Evolutionary conservation across 53 echinoderm and acorn worm genomes (phyloP).

Genomic region (Holothuria leucospilota): DNA sequence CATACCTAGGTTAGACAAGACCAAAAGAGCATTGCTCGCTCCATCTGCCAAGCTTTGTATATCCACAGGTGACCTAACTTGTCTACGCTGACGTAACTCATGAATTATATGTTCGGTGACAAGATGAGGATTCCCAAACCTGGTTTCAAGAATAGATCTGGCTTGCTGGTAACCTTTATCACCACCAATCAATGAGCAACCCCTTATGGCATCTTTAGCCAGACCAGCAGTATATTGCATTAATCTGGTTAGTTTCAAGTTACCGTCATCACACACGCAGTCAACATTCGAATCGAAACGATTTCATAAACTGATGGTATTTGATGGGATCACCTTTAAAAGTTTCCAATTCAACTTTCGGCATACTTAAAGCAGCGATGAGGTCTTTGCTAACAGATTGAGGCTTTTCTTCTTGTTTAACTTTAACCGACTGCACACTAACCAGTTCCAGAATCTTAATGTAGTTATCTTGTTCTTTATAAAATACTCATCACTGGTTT

Average conservation of each 20-base stretch:
- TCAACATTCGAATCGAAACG: conserved; percentile 54
- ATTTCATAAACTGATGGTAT: conserved; percentile 50
- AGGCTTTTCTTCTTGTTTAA: conserved; percentile 18
- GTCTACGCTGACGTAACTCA: conserved; percentile 27
- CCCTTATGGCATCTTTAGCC: conserved; percentile 58
- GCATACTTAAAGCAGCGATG: conserved; percentile 41
- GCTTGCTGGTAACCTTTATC: conserved; percentile 38
- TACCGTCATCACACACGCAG: conserved; percentile 44
- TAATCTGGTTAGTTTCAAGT: conserved; percentile 39
- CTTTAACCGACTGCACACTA: conserved; percentile 31
- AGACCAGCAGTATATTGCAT: conserved; percentile 54
- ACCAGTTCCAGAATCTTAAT: conserved; percentile 23
- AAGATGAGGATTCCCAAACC: conserved; percentile 54
- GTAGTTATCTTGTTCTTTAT: no score
- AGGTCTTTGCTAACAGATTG: conserved; percentile 43
- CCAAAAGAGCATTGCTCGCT: conserved; percentile 22
- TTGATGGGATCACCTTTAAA: conserved; percentile 52
- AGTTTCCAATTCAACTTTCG: conserved; percentile 48
- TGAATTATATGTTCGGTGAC: conserved; percentile 45
- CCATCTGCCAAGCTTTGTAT: conserved; percentile 44
- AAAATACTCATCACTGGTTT: conserved; percentile 43
- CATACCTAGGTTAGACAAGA: not conserved
- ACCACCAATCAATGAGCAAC: conserved; percentile 49
- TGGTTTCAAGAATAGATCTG: conserved; percentile 34
- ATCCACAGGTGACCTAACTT: conserved; percentile 23